Conservation (phyloP, 2,888 invertebrate genomes). For the Chorisops tibialis region DNA sequence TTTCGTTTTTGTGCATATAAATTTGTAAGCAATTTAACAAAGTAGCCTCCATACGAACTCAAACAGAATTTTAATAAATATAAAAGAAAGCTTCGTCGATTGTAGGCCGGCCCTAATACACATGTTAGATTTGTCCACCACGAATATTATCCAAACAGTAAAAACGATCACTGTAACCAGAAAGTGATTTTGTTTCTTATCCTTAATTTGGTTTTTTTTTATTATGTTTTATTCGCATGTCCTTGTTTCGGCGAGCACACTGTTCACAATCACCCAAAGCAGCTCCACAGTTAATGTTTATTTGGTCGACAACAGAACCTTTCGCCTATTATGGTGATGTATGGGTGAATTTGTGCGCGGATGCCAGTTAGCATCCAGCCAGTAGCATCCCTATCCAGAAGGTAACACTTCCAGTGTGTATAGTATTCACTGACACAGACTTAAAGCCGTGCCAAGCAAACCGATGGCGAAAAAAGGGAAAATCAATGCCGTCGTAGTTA, state of each 20-base stretch:
- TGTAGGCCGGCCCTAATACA: too few relatives aligned
- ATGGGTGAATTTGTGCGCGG: conserved; percentile 18
- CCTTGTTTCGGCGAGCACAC: conserved; percentile 4
- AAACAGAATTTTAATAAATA: too few relatives aligned
- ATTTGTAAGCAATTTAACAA: too few relatives aligned
- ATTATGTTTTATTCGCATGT: too few relatives aligned
- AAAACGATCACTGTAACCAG: conserved; percentile 10
- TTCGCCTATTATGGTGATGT: neutral
- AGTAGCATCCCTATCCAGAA: conserved; percentile 5
- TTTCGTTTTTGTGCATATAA: too few relatives aligned
- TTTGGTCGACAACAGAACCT: conserved; percentile 3
- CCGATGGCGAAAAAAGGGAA: conserved; percentile 3
- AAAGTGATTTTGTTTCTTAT: conserved; percentile 4
- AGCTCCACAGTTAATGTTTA: conserved; percentile 13
- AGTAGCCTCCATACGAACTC: too few relatives aligned
- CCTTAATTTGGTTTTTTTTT: too few relatives aligned
- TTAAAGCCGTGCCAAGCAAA: neutral
- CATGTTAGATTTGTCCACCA: too few relatives aligned
- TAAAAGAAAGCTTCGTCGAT: too few relatives aligned
- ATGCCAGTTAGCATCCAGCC: conserved; percentile 16
- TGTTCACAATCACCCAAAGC: conserved; percentile 2
- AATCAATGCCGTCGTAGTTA: conserved; percentile 18
- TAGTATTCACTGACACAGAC: neutral
- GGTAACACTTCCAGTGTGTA: conserved; percentile 5
- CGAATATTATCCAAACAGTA: conserved; percentile 2